Evolutionary conservation across 1,140 invertebrate species (phyloP), one percentile per base, ranked within the genome.

Genomic region (Drosophila athabasca): DNA sequence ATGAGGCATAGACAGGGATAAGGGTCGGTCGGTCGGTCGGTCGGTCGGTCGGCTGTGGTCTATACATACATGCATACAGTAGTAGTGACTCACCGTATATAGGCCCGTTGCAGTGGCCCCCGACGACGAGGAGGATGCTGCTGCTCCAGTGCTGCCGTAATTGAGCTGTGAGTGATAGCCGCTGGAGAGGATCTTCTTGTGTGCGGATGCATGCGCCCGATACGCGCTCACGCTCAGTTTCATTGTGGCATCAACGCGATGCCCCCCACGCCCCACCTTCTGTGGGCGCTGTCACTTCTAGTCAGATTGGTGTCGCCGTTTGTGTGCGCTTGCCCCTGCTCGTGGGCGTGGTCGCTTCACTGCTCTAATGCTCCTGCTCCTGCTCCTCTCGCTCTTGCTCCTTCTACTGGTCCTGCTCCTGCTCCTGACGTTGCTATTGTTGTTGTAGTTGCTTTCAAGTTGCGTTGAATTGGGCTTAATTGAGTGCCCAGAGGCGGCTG

Each of bases 161-260:
- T 95, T 95, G 76, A 95, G 93, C 92, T 95, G 94, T 73, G 94
- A 94, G 91, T 96, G 95, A 92, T 96, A 96, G 62, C 94, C 94
- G 82, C 94, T 95, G 84, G 94, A 95, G 76, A 96, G 93, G 87
- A 96, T 96, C 93, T 96, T 96, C 92, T 96, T 96, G 91, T 96
- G 95, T 90, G 96, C 96, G 75, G 95, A 95, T 91, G 95, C 95
- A 92, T 96, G 95, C 89, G 95, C 96, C 92, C 95, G 94, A 91
- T 96, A 96, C 90, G 96, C 96, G 79, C 95, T 96, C 87, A 96
- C 96, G 92, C 95, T 96, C 90, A 96, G 93, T 94, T 96, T 96
- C 96, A 96, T 96, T 83, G 79, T 91, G 79, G 79, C 83, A 88
- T 88, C 65, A 78, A 88, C 83, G 76, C 70, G 60, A 49, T 54